Conservation (phyloP, 1,140 invertebrate species). For the Xylocopa sonorina region DNA sequence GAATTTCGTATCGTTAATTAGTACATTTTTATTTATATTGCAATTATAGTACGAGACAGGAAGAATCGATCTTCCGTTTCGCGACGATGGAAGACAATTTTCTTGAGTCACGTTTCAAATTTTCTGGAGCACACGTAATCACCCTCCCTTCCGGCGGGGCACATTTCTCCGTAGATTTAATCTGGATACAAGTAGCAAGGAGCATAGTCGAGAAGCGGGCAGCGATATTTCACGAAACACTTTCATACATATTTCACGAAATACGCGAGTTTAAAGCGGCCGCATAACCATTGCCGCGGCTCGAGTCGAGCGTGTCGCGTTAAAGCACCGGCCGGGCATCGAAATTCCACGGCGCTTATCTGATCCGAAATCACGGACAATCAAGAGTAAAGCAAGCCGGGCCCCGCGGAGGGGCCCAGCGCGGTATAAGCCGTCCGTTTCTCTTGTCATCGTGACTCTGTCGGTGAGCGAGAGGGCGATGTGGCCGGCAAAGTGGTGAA, state of each 20-base stretch:
- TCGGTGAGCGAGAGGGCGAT: conserved; percentile 15
- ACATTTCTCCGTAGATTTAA: conserved; percentile 1
- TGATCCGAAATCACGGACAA: conserved; percentile 16
- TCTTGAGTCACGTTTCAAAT: too few relatives aligned
- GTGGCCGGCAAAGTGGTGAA: conserved; percentile 48
- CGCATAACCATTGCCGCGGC: not conserved
- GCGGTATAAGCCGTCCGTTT: conserved; percentile 40
- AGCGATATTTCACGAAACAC: not conserved
- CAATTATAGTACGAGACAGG: too few relatives aligned
- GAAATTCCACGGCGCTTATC: conserved; percentile 11
- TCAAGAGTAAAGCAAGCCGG: conserved; percentile 13
- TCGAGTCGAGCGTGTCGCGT: not conserved
- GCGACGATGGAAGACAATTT: too few relatives aligned
- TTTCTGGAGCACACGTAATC: not conserved
- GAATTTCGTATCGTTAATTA: not conserved
- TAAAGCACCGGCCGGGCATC: not conserved
- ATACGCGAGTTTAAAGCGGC: not conserved
- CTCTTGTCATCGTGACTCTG: conserved; percentile 53
- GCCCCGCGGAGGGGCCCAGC: not conserved
- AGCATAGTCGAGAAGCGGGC: not conserved
- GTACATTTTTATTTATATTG: not conserved
- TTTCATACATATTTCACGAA: not conserved
- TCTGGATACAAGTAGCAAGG: not conserved
- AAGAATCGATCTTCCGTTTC: not conserved
- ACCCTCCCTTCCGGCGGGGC: not conserved